Base-by-base conservation (phyloP, 2,888 invertebrate genomes). In the Leptinotarsa peninsularis region DNA sequence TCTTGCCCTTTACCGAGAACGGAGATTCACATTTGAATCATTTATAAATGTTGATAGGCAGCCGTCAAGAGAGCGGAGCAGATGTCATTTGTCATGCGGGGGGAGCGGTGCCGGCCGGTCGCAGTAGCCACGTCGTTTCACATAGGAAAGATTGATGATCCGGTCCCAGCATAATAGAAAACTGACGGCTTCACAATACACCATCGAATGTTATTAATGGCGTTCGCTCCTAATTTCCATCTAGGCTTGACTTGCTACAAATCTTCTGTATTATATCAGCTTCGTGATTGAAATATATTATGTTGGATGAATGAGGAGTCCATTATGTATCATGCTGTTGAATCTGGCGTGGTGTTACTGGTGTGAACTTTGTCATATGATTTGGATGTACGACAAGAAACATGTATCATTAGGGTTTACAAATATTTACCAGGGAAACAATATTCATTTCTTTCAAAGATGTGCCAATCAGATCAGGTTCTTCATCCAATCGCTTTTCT, bases 31-130 rank as follows among this genome's bases (percentile, higher is more conserved):
- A 91, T 90, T 90, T 89, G 88, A 90, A 90, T 91, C 91, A 91
- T 91, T 91, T 91, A 91, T 91, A 91, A 91, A 91, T 90, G 90
- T 90, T 91, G 91, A 91, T 91, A 90, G 91, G 91, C 91, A 91
- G 91, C 91, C 91, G 91, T 87, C 87, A 86, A 84, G 85, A 82
- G 43, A 33, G 82, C 90, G 90, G 90, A 91, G 91, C 91, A 91
- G 91, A 91, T 91, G 91, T 91, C 91, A 91, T 92, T 92, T 92
- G 91, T 92, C 91, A 92, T 91, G 90, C 89, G 89, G 89, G 89
- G 90, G 89, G 89, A 90, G 83, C 86, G 88, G 88, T 89, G 90
- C 90, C 90, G 90, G 87, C 88, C 88, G 90, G 90, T 90, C 89
- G 89, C 88, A 88, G 88, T 88, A 84, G 85, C 84, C 83, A 83